Evolutionary conservation across 2,113 vertebrate species (phyloP), one percentile per base, ranked within the genome.

Genomic region (Chaetodon auriga): DNA sequence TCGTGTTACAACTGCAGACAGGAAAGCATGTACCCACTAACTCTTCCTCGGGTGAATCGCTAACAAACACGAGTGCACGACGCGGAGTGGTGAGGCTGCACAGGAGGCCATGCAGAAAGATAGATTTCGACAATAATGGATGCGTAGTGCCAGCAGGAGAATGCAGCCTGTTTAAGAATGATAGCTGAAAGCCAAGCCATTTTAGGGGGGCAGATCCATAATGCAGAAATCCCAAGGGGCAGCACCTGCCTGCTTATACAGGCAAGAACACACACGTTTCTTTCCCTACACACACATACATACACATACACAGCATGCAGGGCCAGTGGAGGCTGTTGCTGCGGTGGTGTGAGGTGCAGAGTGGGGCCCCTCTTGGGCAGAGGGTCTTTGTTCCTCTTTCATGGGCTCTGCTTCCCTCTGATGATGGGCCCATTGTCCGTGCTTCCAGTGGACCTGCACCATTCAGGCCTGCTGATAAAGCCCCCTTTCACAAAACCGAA

Each of bases 401-500:
- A 93, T 71, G 88, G 90, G 87, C 82, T 93, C 90, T 87, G 92
- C 92, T 89, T 91, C 85, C 86, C 89, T 94, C 92, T 92, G 92
- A 93, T 93, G 93, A 94, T 92, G 91, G 89, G 69, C 86, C 91
- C 86, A 93, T 94, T 94, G 91, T 94, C 83, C 75, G 19, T 15
- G 82, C 83, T 75, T 93, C 91, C 91, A 87, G 85, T 81, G 85
- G 92, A 93, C 90, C 89, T 89, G 89, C 83, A 88, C 87, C 92
- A 93, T 94, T 94, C 93, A 93, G 85, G 60, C 70, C 66, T 12
- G 58, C 81, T 82, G 89, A 94, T 94, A 94, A 94, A 94, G 93
- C 81, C 68, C 79, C 93, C 84, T 93, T 94, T 94, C 92, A 94
- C 85, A 64, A 65, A 82, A 51, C 69, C 76, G 64, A 86, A 70